Evolutionary conservation across 2,113 vertebrate species (phyloP).

Genomic region (Oxyura jamaicensis): DNA sequence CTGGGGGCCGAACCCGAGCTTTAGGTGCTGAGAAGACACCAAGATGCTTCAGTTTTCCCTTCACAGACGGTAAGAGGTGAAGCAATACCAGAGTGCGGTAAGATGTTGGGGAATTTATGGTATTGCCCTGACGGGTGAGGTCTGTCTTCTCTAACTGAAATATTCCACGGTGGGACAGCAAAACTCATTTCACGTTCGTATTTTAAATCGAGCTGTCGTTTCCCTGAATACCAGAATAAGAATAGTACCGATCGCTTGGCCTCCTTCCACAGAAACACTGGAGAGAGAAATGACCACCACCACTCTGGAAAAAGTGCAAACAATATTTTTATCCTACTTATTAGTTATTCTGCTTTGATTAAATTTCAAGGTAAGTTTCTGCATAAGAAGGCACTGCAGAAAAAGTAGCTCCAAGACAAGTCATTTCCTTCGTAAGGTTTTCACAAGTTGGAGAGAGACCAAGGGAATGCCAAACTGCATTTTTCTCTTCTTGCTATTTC

Average conservation of each 20-base stretch:
- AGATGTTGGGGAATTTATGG: background rate
- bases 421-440: background rate
- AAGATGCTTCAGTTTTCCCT: background rate
- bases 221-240: background rate
- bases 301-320: background rate
- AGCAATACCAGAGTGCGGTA: background rate
- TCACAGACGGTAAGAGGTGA: background rate
- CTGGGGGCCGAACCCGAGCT: background rate
- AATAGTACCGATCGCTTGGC: background rate
- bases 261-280: background rate
- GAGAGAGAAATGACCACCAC: background rate
- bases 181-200: background rate
- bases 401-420: background rate
- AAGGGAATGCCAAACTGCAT: background rate
- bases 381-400: background rate
- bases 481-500: background rate
- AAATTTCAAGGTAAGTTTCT: background rate
- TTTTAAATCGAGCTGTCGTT: background rate
- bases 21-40: background rate
- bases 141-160: background rate
- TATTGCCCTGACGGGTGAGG: background rate
- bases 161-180: background rate
- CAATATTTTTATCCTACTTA: background rate
- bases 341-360: background rate
- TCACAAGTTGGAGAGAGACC: background rate